Base-by-base conservation (phyloP, 2,888 invertebrate genomes). In the Erebia epiphron region DNA sequence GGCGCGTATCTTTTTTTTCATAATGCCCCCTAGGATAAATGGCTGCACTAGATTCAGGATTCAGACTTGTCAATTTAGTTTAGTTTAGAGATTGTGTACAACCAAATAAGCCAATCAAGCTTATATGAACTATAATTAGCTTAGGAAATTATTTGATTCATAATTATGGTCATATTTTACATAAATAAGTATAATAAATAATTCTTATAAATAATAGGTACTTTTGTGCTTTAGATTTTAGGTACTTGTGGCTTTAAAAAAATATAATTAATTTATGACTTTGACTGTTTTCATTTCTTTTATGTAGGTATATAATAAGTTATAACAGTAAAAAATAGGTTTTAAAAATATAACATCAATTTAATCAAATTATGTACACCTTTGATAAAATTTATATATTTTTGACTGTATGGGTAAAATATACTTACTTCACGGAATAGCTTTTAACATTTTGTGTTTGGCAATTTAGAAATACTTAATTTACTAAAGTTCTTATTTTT, bases 291-390 rank as follows among this genome's bases (percentile, higher is more conserved):
- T 18, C 2, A 16, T 16, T 16, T 10, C 9, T 54, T 16, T 54
- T 16, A 10, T n/a, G n/a, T n/a, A n/a, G n/a, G n/a, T n/a, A 13
- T 46, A 46, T 46, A 13, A 46, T 46, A 46, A 10, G 18, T 18
- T n/a, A 52, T 16, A 52, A 52, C n/a, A 50, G 7, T 52, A 16
- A 52, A 52, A 54, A 54, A 54, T 54, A 54, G 10, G 16, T 10
- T 18, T 54, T 54, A 60, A 9, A 60, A 60, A 60, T 41, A 60
- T 60, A 60, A 16, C 35, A 41, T 60, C 41, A 41, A 43, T 60
- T 60, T 41, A 60, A 41, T 18, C 2, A 10, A 16, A 54, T 52
- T 16, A 52, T n/a, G 52, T 52, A 52, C 16, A 52, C 8, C 2
- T 52, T 16, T n/a, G 8, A 16, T 52, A 52, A 9, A n/a, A 52